Evolutionary conservation across 2,888 invertebrate genomes (phyloP).

Genomic region (Thereva nobilitata): DNA sequence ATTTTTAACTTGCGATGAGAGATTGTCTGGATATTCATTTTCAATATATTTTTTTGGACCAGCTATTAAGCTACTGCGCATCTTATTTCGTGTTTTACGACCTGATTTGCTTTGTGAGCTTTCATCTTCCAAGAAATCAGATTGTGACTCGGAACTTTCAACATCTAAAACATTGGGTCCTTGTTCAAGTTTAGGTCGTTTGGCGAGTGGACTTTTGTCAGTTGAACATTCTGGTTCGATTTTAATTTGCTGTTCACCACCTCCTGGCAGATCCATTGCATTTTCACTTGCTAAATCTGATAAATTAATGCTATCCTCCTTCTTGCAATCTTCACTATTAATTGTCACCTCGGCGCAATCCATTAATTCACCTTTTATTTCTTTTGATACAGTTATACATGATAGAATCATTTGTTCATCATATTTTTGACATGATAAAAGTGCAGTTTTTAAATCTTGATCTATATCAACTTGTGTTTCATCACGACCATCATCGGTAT

Average conservation of each 20-base stretch:
- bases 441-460: constrained; percentile 63
- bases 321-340: constrained; percentile 23
- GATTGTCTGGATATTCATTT: not conserved
- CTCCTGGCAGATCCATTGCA: constrained; percentile 48
- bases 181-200: constrained; percentile 25
- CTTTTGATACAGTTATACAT: constrained; percentile 37
- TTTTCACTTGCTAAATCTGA: constrained; percentile 39
- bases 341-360: constrained; percentile 48
- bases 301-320: constrained; percentile 38
- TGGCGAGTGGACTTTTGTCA: constrained; percentile 19
- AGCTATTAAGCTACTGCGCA: not conserved
- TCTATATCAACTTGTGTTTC: constrained; percentile 53
- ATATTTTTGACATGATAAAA: constrained; percentile 61
- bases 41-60: not conserved
- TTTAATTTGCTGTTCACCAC: constrained; percentile 52
- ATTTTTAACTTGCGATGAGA: not conserved
- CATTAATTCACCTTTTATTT: constrained; percentile 35
- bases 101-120: constrained; percentile 34
- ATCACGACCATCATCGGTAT: constrained; percentile 50
- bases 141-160: constrained; percentile 47
- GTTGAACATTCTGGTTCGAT: constrained; percentile 39
- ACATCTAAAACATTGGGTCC: constrained; percentile 1
- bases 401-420: constrained; percentile 41
- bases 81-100: constrained; percentile 31
- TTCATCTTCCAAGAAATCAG: constrained; percentile 42